These are phyloP conservation scores for Triplophysa siluroides DNA, from an alignment of 2,113 vertebrate species.

Conservation along the genomic window DNA sequence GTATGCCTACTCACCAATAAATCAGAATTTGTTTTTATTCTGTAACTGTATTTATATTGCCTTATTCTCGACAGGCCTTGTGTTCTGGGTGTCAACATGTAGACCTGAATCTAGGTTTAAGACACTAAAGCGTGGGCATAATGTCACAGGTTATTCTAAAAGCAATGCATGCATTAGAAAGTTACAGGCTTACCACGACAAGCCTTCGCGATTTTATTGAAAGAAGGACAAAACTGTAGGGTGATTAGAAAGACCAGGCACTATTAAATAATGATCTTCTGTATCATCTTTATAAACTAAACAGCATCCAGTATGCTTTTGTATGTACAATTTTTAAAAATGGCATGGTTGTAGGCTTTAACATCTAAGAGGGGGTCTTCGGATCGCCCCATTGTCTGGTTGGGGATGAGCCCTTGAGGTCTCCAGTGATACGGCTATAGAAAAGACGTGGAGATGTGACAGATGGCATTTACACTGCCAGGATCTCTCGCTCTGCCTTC, in stretches of 20 bases:
- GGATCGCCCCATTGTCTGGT: neutral
- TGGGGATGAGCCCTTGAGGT: conserved; percentile 3
- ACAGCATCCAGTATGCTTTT: conserved; percentile 1
- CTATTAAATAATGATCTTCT: conserved; percentile 19
- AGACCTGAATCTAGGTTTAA: neutral
- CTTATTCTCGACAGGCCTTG: neutral
- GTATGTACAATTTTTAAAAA: conserved; percentile 25
- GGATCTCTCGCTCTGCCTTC: conserved; percentile 67
- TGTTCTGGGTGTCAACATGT: neutral
- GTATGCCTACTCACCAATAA: too few relatives aligned
- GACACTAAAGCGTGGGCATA: neutral
- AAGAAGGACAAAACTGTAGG: conserved; percentile 9
- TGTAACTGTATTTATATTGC: neutral
- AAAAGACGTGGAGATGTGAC: conserved; percentile 9
- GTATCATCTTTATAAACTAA: conserved; percentile 7
- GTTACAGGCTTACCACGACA: neutral
- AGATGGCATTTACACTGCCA: conserved; percentile 63
- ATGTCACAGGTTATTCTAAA: neutral
- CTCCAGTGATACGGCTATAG: neutral
- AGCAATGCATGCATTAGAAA: conserved; percentile 22
- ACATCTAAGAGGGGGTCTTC: neutral
- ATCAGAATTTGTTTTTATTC: neutral
- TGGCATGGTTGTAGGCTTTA: conserved; percentile 6
- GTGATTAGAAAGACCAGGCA: conserved; percentile 26
- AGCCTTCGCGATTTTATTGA: neutral